Percentiles rank a stretch among this genome's conserved stretches.
Conservation (phyloP, 2,797 vertebrate genomes). For the Sciurus carolinensis region DNA sequence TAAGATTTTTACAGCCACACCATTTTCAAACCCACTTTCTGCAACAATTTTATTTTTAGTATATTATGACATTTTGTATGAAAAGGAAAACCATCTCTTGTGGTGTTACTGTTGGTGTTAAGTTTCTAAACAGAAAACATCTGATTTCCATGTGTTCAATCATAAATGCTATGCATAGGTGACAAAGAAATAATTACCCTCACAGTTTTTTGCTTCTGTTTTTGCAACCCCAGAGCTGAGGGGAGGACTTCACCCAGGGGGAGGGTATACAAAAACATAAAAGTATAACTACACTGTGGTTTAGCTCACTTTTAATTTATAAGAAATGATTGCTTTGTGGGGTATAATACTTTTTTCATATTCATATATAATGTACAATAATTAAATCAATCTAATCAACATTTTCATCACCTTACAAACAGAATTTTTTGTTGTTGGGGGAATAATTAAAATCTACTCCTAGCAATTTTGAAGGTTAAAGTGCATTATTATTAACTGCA, state of each 20-base stretch:
- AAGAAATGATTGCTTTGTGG: background rate
- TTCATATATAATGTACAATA: background rate
- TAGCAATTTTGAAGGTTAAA: background rate
- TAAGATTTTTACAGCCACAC: background rate
- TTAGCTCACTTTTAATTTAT: background rate
- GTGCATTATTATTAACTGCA: background rate
- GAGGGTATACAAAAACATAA: background rate
- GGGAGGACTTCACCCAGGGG: background rate
- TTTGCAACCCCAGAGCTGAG: background rate
- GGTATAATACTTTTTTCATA: background rate
- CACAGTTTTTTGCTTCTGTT: background rate
- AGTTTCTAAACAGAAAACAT: background rate
- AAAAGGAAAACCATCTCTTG: background rate
- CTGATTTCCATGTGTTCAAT: background rate
- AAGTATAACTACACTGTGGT: background rate
- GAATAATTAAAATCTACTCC: background rate
- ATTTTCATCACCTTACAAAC: background rate
- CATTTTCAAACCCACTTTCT: background rate
- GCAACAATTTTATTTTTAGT: background rate
- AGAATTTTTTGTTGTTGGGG: background rate
- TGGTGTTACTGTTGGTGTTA: background rate
- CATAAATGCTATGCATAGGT: background rate
- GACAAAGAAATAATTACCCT: background rate
- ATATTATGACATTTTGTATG: background rate
- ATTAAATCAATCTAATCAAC: background rate